A percentile compares a stretch with the other conserved stretches of the same genome.
Conservation (phyloP, 1,140 invertebrate genomes). For the Plodia interpunctella region DNA sequence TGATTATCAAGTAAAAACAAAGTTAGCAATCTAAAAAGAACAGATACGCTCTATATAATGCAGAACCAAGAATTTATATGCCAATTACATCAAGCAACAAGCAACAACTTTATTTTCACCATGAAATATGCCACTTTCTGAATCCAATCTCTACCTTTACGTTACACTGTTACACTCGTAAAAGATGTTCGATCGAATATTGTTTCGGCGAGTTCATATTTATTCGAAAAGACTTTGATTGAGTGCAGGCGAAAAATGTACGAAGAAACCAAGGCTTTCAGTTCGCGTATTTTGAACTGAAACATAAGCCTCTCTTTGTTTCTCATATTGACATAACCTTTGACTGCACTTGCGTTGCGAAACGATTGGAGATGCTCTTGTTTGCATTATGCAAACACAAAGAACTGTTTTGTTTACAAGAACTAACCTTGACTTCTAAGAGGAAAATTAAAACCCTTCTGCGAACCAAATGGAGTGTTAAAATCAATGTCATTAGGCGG, state of each 20-base stretch:
- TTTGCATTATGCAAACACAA: not conserved
- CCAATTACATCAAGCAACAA: not conserved
- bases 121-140: not conserved
- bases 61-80: not conserved
- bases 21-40: not conserved
- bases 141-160: not conserved
- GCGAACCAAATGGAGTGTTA: not conserved
- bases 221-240: not conserved
- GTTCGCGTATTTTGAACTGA: not conserved
- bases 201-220: not conserved
- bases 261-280: not conserved
- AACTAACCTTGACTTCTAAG: not conserved
- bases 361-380: not conserved
- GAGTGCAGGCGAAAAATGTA: not conserved
- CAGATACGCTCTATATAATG: not conserved
- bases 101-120: not conserved
- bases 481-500: slow-evolving; percentile 2
- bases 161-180: not conserved
- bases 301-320: not conserved
- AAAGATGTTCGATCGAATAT: not conserved
- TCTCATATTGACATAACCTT: not conserved
- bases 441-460: not conserved
- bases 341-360: not conserved
- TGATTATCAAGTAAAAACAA: not conserved
- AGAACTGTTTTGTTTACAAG: not conserved